Evolutionary conservation across 2,797 vertebrate species (phyloP).

Genomic region (Coranthus polyacanthus): DNA sequence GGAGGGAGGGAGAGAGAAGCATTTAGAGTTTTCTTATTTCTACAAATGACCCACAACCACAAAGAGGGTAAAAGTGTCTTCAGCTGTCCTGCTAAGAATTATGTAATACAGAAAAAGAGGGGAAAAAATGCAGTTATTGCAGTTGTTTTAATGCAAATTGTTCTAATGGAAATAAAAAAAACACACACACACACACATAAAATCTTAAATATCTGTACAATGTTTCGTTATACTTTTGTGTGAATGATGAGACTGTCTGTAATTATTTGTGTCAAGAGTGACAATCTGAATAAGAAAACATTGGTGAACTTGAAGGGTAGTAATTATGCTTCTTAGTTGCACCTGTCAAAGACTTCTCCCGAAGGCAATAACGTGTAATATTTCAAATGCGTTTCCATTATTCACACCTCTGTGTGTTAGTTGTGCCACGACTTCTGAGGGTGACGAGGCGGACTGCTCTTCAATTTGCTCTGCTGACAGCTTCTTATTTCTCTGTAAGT

Average conservation of each 20-base stretch:
- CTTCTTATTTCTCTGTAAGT: slow-evolving; percentile 40
- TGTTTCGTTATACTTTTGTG: no score
- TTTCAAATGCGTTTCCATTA: slow-evolving; percentile 46
- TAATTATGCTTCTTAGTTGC: slow-evolving; percentile 37
- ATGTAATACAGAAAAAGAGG: no score
- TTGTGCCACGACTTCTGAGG: slow-evolving; percentile 45
- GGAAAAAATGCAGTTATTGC: no score
- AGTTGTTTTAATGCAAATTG: no score
- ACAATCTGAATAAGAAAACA: slow-evolving; percentile 27
- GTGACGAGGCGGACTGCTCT: slow-evolving; percentile 54
- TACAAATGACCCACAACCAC: no score
- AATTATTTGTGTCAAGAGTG: slow-evolving; percentile 10
- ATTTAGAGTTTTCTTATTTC: neutral
- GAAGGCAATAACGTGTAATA: slow-evolving; percentile 51
- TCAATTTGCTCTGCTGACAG: slow-evolving; percentile 44
- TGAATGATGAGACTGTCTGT: no score
- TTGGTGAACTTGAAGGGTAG: neutral
- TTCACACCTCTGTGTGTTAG: slow-evolving; percentile 37
- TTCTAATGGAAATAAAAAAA: no score
- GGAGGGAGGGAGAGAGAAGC: slow-evolving; percentile 21
- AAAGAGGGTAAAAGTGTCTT: no score
- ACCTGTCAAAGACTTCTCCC: slow-evolving; percentile 38
- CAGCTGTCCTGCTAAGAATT: no score
- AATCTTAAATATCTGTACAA: no score
- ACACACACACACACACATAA: no score